phyloP scores from a whole-genome alignment of 1,140 invertebrate species.

The Drosophila subpulchrella region DNA sequence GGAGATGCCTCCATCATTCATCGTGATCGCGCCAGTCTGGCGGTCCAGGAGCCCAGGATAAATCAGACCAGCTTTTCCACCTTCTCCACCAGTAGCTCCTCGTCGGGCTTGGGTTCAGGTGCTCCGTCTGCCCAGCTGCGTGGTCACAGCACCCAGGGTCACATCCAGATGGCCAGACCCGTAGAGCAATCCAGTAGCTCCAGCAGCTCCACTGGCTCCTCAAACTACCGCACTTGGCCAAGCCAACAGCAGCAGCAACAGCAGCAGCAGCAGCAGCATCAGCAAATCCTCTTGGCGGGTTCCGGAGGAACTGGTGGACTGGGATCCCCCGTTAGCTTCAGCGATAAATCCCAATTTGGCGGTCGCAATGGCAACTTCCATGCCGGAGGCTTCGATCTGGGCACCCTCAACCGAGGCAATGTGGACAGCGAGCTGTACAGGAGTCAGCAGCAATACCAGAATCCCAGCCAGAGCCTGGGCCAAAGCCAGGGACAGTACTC shows the following conservation, averaged over 20 bases:
- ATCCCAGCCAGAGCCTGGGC: conserved; percentile 5
- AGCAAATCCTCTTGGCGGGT: conserved; percentile 41
- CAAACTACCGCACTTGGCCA: conserved; percentile 20
- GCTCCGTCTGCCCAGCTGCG: conserved; percentile 26
- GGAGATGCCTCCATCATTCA: conserved; percentile 85
- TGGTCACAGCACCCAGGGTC: conserved; percentile 65
- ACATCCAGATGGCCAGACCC: conserved; percentile 70
- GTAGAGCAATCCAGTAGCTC: conserved; percentile 2
- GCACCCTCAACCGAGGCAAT: conserved; percentile 58
- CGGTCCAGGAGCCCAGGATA: conserved; percentile 42
- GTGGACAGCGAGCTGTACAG: conserved; percentile 75
- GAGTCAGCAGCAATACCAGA: conserved; percentile 2
- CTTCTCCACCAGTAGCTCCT: conserved; percentile 22
- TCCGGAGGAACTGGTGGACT: neutral
- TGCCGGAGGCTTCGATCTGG: conserved; percentile 65
- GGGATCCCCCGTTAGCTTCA: conserved; percentile 1
- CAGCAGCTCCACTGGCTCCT: conserved; percentile 23
- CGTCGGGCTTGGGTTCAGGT: neutral
- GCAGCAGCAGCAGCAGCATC: conserved; percentile 20
- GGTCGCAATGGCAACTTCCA: conserved; percentile 64
- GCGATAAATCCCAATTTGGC: conserved; percentile 55
- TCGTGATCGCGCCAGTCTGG: conserved; percentile 65
- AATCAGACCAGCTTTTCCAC: conserved; percentile 54
- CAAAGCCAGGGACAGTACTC: conserved; percentile 27
- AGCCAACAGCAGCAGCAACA: conserved; percentile 26